Conservation (phyloP, 2,113 vertebrate species). For the Perca schrenkii region DNA sequence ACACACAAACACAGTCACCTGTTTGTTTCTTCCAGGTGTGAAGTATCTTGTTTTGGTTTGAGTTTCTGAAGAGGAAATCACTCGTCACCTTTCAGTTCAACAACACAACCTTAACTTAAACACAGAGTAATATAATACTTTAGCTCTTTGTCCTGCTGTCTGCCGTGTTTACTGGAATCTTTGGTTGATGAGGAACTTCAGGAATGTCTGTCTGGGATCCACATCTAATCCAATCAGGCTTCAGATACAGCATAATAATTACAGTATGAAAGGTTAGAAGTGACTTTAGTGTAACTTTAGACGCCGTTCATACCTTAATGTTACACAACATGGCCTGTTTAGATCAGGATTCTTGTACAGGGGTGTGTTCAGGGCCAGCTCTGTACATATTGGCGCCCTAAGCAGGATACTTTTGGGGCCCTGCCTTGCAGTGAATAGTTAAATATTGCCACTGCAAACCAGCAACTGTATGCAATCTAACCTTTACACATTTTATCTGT, state of each 20-base stretch:
- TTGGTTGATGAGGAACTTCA: background rate
- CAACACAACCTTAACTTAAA: background rate
- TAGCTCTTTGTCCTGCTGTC: background rate
- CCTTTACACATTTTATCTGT: too few relatives aligned
- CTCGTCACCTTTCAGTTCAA: background rate
- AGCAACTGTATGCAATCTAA: too few relatives aligned
- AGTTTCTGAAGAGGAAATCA: constrained; percentile 17
- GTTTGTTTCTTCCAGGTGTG: background rate
- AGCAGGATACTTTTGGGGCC: too few relatives aligned
- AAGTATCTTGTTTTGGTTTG: background rate
- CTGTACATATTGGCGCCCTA: too few relatives aligned
- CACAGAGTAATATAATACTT: background rate
- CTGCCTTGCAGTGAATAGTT: too few relatives aligned
- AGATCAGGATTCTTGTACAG: too few relatives aligned
- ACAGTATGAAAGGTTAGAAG: background rate
- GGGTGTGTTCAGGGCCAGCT: too few relatives aligned
- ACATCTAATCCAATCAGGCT: background rate
- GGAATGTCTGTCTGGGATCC: background rate
- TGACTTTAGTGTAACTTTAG: background rate
- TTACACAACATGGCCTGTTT: background rate
- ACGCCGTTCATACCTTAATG: background rate
- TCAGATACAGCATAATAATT: background rate
- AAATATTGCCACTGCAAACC: too few relatives aligned
- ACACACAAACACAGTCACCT: background rate
- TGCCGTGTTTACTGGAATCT: background rate